Evolutionary conservation across 1,140 invertebrate genomes (phyloP).

Genomic region (Drosophila tristis): DNA sequence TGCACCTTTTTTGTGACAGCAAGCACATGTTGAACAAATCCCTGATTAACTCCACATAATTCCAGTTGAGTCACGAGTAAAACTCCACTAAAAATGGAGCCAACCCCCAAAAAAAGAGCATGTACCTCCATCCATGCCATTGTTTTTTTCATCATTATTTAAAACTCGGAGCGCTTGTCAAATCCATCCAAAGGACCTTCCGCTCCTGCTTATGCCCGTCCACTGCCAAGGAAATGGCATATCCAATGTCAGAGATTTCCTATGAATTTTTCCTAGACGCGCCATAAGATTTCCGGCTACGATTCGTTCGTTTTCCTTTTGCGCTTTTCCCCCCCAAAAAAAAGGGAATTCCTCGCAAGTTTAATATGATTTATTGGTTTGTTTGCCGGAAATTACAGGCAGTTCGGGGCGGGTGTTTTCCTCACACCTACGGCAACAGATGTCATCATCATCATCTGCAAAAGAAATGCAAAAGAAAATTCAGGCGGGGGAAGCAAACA

Average conservation of each 20-base stretch:
- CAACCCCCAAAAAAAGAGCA: too few species aligned
- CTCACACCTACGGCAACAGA: conserved; percentile 33
- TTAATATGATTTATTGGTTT: conserved; percentile 84
- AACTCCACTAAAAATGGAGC: too few species aligned
- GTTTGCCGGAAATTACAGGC: conserved; percentile 83
- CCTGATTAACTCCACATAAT: too few species aligned
- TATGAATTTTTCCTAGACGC: conserved; percentile 57
- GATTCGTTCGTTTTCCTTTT: conserved; percentile 44
- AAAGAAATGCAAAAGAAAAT: conserved; percentile 42
- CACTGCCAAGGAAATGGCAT: conserved; percentile 29
- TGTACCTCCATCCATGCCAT: too few species aligned
- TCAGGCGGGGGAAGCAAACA: conserved; percentile 52
- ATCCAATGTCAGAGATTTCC: conserved; percentile 70
- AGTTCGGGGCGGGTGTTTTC: conserved; percentile 21
- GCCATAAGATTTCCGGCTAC: conserved; percentile 64
- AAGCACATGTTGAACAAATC: too few species aligned
- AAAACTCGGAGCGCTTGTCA: conserved; percentile 6
- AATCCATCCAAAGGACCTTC: conserved; percentile 6
- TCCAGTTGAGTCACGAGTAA: too few species aligned
- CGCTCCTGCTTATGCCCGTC: neutral
- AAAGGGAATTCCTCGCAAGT: conserved; percentile 56
- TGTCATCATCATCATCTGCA: conserved; percentile 18
- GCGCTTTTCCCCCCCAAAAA: conserved; percentile 13
- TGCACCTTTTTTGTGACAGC: too few species aligned
- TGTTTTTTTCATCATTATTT: neutral